Evolutionary conservation across 2,888 invertebrate species (phyloP), one percentile per base, ranked within the genome.

Genomic region (Trissolcus brochymenae): DNA sequence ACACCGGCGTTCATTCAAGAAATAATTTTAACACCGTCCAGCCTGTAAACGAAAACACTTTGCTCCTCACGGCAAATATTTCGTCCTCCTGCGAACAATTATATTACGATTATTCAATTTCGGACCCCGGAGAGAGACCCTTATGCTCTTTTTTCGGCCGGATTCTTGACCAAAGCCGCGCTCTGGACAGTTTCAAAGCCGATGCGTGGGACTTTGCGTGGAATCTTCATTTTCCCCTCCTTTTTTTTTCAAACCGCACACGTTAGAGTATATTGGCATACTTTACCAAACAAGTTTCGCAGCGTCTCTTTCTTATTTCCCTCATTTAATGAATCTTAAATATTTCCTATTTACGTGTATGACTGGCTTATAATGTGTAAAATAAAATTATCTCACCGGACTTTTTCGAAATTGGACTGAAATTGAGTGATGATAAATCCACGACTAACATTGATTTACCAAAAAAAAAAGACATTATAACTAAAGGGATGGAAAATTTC

Each of bases 231-330:
- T 49, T 65, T 55, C 46, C 16, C 16, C 25, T 29, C 25, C 49
- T 54, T 74, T 62, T 43, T n/a, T 55, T 61, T 21, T 68, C 59
- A 68, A 75, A 68, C 57, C 67, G 41, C 54, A 64, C 59, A 75
- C 55, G 60, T 75, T 75, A 75, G 64, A 68, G 75, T 51, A 70
- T 68, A 70, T 75, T 75, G 64, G 70, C 68, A 75, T 75, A 75
- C 75, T 75, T 70, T 59, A 64, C 59, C 3, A 76, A 76, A 70
- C 76, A 70, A 65, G 76, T 76, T 76, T 76, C 70, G 65, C 56
- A 40, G 56, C 75, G n/a, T 68, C 64, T 75, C 70, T 60, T 60
- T 65, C 56, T 76, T 68, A 56, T 75, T 75, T 70, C 64, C 61
- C 59, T 13, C n/a, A 68, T 75, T 70, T 65, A 70, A 76, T 70